Base-by-base conservation (phyloP, 2,888 invertebrate genomes). In the Heteropelma amictum region DNA sequence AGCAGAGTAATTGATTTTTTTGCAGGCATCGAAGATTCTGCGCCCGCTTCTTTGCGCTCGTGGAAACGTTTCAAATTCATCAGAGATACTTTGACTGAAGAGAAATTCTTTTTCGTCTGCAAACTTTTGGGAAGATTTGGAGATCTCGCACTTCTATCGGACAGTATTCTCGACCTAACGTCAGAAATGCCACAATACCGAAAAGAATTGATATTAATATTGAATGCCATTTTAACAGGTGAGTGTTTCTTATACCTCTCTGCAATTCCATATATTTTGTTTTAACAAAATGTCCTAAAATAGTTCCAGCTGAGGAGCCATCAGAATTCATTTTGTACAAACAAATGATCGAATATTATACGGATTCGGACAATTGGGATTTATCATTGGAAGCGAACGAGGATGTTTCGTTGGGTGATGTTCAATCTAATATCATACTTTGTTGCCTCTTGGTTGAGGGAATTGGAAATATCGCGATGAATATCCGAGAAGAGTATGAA, bases 391-490 rank as follows among this genome's bases (percentile, higher is more conserved):
- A 81, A 64, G 81, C 83, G 10, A 79, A 78, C 8, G 77, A 86
- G 14, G 79, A 85, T 33, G 69, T 81, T 14, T 69, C 83, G 21
- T 71, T 88, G 26, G 77, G 80, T 23, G 81, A 87, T n/a, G 93
- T 93, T 1, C 93, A 93, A 82, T 90, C 90, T 58, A 94, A 95
- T 89, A 90, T 95, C 67, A 84, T 93, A 33, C 92, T 93, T 80
- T 90, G 92, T 45, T 95, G 95, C 82, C 85, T 95, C 4, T 89
- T 95, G 74, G 89, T 93, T 0, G 95, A 95, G 86, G 94, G 95
- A 1, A 87, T 95, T 14, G 95, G 93, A 0, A 88, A 91, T 81
- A 90, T 94, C 76, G 93, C 95, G 0, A 71, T 81, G 3, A 88
- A 90, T 10, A 88, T 95, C 21, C 87, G 89, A 60, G 81, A 87